Evolutionary conservation across 2,113 vertebrate genomes (phyloP).

Genomic region (Arothron firmamentum): DNA sequence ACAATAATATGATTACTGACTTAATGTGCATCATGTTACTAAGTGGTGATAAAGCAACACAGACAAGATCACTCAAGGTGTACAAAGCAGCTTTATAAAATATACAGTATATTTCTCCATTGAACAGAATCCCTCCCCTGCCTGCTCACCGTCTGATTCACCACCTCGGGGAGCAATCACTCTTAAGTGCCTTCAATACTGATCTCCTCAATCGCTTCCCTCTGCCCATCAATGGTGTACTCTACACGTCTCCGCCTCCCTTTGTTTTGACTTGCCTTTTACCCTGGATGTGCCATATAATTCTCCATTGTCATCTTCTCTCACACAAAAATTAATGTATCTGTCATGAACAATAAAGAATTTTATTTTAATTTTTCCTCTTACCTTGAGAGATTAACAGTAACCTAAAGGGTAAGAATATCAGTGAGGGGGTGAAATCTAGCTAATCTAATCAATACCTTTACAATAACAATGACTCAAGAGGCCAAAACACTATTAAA

Average conservation of each 20-base stretch:
- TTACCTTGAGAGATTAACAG: too few relatives aligned
- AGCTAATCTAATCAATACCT: neutral
- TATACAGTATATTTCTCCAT: slow-evolving; percentile 21
- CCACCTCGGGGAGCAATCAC: slow-evolving; percentile 34
- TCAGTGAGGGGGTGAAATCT: neutral
- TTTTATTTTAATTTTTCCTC: too few relatives aligned
- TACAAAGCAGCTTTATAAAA: slow-evolving; percentile 8
- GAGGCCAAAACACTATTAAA: too few relatives aligned
- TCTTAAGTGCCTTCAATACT: slow-evolving; percentile 24
- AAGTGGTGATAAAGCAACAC: slow-evolving; percentile 8
- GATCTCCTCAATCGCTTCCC: slow-evolving; percentile 24
- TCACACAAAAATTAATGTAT: neutral
- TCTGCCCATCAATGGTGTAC: slow-evolving; percentile 25
- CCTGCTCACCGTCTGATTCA: slow-evolving; percentile 16
- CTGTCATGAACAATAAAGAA: too few relatives aligned
- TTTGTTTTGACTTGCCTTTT: slow-evolving; percentile 21
- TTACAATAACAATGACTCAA: slow-evolving; percentile 1
- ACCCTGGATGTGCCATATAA: slow-evolving; percentile 29
- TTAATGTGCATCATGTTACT: slow-evolving; percentile 1
- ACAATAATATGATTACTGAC: neutral
- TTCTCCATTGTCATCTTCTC: slow-evolving; percentile 17
- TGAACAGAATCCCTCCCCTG: slow-evolving; percentile 1
- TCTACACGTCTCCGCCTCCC: slow-evolving; percentile 3
- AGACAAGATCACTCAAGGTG: slow-evolving; percentile 1
- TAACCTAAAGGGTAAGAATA: neutral